phyloP scores from a whole-genome alignment of 2,888 invertebrate species.

The Agonopterix arenella region DNA sequence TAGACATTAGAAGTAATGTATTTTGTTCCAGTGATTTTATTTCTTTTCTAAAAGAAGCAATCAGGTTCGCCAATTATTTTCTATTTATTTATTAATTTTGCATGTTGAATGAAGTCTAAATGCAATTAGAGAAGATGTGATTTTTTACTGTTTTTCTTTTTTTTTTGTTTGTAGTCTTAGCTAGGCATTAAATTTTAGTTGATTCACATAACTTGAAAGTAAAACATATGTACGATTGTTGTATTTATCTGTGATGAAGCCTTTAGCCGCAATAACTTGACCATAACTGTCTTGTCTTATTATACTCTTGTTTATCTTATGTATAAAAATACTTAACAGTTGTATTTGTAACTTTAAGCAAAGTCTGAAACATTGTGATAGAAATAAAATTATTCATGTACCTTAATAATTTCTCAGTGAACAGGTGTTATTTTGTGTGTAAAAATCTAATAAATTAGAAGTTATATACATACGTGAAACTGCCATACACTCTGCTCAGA shows the following conservation, averaged over 20 bases:
- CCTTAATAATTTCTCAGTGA: conserved; percentile 23
- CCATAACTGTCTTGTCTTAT: conserved; percentile 19
- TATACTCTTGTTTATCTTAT: conserved; percentile 33
- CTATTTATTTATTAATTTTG: neutral
- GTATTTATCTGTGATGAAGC: conserved; percentile 46
- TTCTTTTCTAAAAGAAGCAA: neutral
- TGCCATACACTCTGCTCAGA: conserved; percentile 3
- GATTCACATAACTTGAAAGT: neutral
- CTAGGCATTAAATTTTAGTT: neutral
- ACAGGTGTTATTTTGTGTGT: conserved; percentile 20
- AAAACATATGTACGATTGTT: conserved; percentile 13
- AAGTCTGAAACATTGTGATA: conserved; percentile 61
- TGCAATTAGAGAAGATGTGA: neutral
- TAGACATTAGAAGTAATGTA: neutral
- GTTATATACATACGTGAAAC: conserved; percentile 1
- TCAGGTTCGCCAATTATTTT: neutral
- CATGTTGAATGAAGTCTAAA: neutral
- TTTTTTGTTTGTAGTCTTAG: neutral
- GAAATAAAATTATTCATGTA: conserved; percentile 44
- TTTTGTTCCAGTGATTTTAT: neutral
- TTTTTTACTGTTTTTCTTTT: neutral
- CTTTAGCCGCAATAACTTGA: conserved; percentile 16
- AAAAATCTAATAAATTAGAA: conserved; percentile 19
- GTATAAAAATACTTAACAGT: conserved; percentile 34
- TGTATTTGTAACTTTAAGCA: conserved; percentile 31